Evolutionary conservation across 2,113 vertebrate species (phyloP).

Genomic region (Neomonachus schauinslandi): DNA sequence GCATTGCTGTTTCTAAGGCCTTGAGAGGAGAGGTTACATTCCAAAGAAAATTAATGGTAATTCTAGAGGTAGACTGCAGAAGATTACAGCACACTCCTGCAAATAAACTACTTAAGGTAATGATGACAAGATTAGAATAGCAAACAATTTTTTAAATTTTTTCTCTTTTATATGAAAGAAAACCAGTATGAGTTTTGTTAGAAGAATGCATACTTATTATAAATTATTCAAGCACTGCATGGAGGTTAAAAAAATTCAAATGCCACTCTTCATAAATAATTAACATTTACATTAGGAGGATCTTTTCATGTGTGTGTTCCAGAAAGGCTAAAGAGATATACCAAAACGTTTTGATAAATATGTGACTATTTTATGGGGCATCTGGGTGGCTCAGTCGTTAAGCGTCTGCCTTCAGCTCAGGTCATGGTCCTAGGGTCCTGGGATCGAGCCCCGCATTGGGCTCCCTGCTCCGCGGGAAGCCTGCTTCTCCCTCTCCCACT

Average conservation of each 20-base stretch:
- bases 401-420: too few relatives aligned
- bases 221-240: slow-evolving; percentile 68
- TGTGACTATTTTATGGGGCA: not conserved
- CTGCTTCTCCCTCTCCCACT: too few relatives aligned
- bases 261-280: slow-evolving; percentile 69
- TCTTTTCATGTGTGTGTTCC: not conserved
- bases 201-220: slow-evolving; percentile 58
- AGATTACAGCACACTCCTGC: not conserved
- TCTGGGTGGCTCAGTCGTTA: too few relatives aligned
- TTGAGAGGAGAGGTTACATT: not conserved
- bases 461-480: too few relatives aligned
- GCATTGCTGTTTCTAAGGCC: not conserved
- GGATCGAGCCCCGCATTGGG: too few relatives aligned
- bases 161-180: slow-evolving; percentile 52
- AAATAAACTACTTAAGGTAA: slow-evolving; percentile 8
- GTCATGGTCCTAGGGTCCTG: too few relatives aligned
- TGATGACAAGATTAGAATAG: not conserved
- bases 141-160: not conserved
- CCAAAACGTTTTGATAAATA: slow-evolving; percentile 10
- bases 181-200: slow-evolving; percentile 41
- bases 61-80: not conserved
- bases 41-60: slow-evolving; percentile 7
- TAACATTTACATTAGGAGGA: slow-evolving; percentile 37
- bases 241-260: slow-evolving; percentile 73
- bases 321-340: not conserved